Conservation (phyloP, 2,797 vertebrate species). For the Microctenopoma stevenorrisi region DNA sequence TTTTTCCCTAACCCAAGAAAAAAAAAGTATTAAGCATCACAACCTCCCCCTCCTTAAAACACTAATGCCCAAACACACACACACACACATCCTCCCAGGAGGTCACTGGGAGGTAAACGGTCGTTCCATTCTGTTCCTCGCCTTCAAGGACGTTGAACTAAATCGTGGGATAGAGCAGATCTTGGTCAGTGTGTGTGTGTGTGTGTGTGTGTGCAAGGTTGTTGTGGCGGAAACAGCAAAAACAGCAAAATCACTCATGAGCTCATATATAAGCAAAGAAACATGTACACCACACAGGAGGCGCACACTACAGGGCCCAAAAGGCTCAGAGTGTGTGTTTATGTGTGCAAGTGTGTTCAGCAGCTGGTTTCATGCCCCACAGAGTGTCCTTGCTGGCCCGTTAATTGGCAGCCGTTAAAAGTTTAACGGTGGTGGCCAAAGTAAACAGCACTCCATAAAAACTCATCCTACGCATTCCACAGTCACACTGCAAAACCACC, state of each 20-base stretch:
- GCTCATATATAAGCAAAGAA: conserved; percentile 9
- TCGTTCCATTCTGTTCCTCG: conserved; percentile 75
- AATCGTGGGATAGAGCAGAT: conserved; percentile 71
- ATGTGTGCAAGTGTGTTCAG: conserved; percentile 63
- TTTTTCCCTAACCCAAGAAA: conserved; percentile 71
- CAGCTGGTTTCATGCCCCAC: conserved; percentile 81
- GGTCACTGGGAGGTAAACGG: conserved; percentile 80
- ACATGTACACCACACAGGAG: conserved; percentile 27
- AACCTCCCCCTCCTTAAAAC: conserved; percentile 40
- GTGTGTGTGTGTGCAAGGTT: conserved; percentile 17
- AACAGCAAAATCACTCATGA: conserved; percentile 15
- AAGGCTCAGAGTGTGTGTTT: conserved; percentile 52
- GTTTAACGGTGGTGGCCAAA: conserved; percentile 87
- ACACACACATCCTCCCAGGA: conserved; percentile 64
- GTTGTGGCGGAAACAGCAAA: conserved; percentile 8
- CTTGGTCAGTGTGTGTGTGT: conserved; percentile 42
- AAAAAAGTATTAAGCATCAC: conserved; percentile 60
- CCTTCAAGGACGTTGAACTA: conserved; percentile 82
- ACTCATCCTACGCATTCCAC: conserved; percentile 85
- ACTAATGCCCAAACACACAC: no score
- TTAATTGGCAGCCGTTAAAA: conserved; percentile 89
- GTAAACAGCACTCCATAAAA: conserved; percentile 91
- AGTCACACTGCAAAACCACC: conserved; percentile 76
- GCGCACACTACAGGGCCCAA: conserved; percentile 40
- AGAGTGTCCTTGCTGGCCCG: conserved; percentile 82